Evolutionary conservation across 1,140 invertebrate genomes (phyloP).

Genomic region (Elymnias hypermnestra): DNA sequence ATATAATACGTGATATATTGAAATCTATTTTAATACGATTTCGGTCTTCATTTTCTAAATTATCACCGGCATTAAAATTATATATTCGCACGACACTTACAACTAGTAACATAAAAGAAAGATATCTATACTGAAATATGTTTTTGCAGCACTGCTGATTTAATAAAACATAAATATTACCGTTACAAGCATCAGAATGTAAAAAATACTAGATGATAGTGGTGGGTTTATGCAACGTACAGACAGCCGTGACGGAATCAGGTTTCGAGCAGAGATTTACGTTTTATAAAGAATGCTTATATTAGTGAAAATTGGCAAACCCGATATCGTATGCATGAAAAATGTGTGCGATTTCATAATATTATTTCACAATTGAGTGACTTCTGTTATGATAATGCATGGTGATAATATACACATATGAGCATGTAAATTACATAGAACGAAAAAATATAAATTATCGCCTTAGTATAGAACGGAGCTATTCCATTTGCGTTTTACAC

Average conservation of each 20-base stretch:
- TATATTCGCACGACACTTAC: slow-evolving; percentile 17
- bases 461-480: too few relatives aligned
- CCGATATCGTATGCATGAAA: slow-evolving; percentile 3
- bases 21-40: slow-evolving; percentile 21
- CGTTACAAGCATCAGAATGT: slow-evolving; percentile 27
- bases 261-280: slow-evolving; percentile 56
- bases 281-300: background rate
- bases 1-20: slow-evolving; percentile 30
- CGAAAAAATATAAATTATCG: background rate
- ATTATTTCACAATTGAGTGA: too few relatives aligned
- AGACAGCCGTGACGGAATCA: slow-evolving; percentile 20
- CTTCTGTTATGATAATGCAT: too few relatives aligned
- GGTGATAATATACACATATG: background rate
- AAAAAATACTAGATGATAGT: slow-evolving; percentile 34
- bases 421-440: background rate
- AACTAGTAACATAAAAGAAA: slow-evolving; percentile 35
- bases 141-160: too few relatives aligned
- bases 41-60: slow-evolving; percentile 21
- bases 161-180: slow-evolving; percentile 31
- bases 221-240: slow-evolving; percentile 60
- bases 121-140: too few relatives aligned
- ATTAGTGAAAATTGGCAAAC: background rate
- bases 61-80: slow-evolving; percentile 1
- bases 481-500: too few relatives aligned
- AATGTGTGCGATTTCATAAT: slow-evolving; percentile 5